Evolutionary conservation across 1,140 invertebrate species (phyloP), one percentile per base, ranked within the genome.

Genomic region (Drosophila aff.): DNA sequence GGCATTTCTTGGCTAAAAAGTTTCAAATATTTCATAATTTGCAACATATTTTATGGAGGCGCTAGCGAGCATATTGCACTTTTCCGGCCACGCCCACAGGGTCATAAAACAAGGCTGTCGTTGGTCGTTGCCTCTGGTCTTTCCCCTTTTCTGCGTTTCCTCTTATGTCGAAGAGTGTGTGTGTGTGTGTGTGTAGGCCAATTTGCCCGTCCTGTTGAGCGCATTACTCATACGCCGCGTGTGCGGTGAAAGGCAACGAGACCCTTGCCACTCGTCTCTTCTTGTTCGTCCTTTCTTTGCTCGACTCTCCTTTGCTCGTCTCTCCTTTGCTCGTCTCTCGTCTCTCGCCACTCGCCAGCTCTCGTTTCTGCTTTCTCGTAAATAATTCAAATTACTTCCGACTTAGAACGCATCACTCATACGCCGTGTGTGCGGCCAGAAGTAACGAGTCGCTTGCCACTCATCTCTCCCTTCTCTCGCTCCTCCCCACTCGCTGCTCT

Each of bases 11-110:
- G 79, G 67, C 83, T 43, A 73, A 65, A 79, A 83, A 87, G 61
- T 87, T 89, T 87, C 84, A 83, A 87, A 87, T 87, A 87, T 87
- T 87, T 87, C 83, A 87, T 87, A 87, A 87, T 87, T 87, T 87
- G 83, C 83, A 82, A 75, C 83, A 87, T 87, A 82, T 87, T 87
- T 87, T 83, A 87, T 87, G 76, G 82, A 55, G 68, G 68, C 49
- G 53, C 26, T 26, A 38, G 18, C 47, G 28, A 50, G 72, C 76
- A 86, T 74, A 82, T 69, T 76, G 82, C 79, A 87, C 73, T 73
- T 65, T 66, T 44, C 58, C 46, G 18, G 49, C 44, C 55, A 44
- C 49, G 53, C 49, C 47, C 26, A 50, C 60, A 52, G 33, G 41
- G 65, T 44, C 57, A 57, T 72, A 71, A 75, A 73, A 59, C 21